phyloP scores from a whole-genome alignment of 2,113 vertebrate genomes.

The rabbit (Oryctolagus cuniculus) region mOryCun1.1 NC_091442.1:46046501-46047000 shows the following conservation, averaged over 20 bases:
- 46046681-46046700: slow-evolving; percentile 53
- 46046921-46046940: no score
- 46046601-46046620: slow-evolving; percentile 11
- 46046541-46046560: slow-evolving; percentile 39
- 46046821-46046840: not conserved
- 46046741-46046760: not conserved
- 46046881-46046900: no score
- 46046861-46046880: no score
- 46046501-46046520: slow-evolving; percentile 59
- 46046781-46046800: not conserved
- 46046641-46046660: slow-evolving; percentile 4
- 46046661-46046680: slow-evolving; percentile 36
- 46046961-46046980: no score
- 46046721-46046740: not conserved
- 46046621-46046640: slow-evolving; percentile 57
- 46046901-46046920: no score
- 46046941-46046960: no score
- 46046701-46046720: not conserved
- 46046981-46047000: no score
- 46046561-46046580: not conserved
- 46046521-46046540: slow-evolving; percentile 13
- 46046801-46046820: not conserved
- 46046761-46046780: not conserved
- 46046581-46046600: not conserved
- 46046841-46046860: not conserved